Base-by-base conservation (phyloP, 2,797 vertebrate species). In the Coregonus ussuriensis region DNA sequence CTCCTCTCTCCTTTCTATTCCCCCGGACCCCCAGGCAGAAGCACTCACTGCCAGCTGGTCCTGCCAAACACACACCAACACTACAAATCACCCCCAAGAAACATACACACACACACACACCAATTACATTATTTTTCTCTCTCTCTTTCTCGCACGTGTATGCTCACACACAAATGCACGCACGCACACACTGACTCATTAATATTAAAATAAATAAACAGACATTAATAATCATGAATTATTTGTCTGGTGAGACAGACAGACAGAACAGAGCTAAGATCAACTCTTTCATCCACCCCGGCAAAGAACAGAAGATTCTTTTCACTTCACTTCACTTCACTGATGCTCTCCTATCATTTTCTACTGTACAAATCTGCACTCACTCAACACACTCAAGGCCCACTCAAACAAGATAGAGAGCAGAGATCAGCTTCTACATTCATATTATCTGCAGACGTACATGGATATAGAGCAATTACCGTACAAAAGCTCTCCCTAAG, bases 191-290 rank as follows among this genome's bases (percentile, higher is more conserved):
- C 76, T 41, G 31, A 72, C 81, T 88, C 83, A 91, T 91, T 84
- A 88, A 91, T 90, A 90, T 91, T 90, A 80, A 90, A 91, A 89
- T 83, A 85, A 89, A 90, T 90, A 89, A 91, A 84, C 77, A 85
- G 77, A 78, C 77, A 83, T 89, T 89, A 88, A 86, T 76, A 79
- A 87, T 90, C 87, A 88, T 93, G 87, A 89, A 93, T 92, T 81
- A 93, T 92, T 87, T 52, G 68, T 47, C 37, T 18, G 59, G 37
- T 68, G 76, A 82, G 76, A 89, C 73, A 47, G 74, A 13, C 37
- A 78, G 25, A 74, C 9, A 73, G 29, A 74, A 3, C 63, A 66
- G 3, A 21, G 18, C 54, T 16, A n/a, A 59, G 54, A 66, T 14
- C 63, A 6, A 3, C 25, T 65, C 3, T 29, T 66, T 66, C 54